Conservation (phyloP, 2,888 invertebrate species). For the Cephus pulcher region DNA sequence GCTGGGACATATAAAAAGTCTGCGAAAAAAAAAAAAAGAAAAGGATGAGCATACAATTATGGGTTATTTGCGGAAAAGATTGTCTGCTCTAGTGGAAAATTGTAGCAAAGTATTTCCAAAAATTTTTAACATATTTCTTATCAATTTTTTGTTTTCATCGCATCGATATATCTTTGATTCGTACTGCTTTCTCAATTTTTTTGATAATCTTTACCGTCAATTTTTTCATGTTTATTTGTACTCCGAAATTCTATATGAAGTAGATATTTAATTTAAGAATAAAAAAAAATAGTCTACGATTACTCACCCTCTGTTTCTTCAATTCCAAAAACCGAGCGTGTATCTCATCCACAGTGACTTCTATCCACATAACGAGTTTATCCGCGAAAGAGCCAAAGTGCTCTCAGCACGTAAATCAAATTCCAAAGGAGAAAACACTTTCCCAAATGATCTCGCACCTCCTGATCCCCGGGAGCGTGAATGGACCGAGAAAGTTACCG, state of each 20-base stretch:
- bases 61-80: neutral
- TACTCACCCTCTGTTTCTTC: neutral
- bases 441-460: neutral
- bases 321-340: neutral
- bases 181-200: neutral
- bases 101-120: neutral
- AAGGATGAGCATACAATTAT: neutral
- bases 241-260: neutral
- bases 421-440: neutral
- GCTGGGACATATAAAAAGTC: neutral
- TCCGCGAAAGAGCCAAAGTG: neutral
- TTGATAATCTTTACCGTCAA: neutral
- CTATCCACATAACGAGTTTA: neutral
- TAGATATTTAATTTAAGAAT: neutral
- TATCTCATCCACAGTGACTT: neutral
- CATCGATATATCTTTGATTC: neutral
- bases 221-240: too few relatives aligned
- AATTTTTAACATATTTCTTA: neutral
- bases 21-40: neutral
- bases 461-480: neutral
- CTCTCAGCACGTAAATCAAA: neutral
- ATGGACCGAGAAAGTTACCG: neutral
- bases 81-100: neutral
- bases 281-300: neutral
- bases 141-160: neutral